phyloP scores from a whole-genome alignment of 2,113 vertebrate species.

The Brevimyrus niger region DNA sequence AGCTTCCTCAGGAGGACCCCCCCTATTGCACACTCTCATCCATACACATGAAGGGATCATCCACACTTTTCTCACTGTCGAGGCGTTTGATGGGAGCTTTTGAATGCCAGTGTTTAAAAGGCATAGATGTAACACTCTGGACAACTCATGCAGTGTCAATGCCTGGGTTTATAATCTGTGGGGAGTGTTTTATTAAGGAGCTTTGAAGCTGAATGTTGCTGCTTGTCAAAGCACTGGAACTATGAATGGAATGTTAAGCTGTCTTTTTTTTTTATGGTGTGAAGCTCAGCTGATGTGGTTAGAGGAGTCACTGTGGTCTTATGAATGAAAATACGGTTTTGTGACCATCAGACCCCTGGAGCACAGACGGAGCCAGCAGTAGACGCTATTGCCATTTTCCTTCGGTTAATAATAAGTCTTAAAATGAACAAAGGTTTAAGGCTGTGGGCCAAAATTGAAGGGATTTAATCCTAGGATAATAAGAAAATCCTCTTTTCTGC shows the following conservation, averaged over 20 bases:
- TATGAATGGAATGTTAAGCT: slow-evolving; percentile 19
- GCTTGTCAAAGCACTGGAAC: background rate
- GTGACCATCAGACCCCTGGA: background rate
- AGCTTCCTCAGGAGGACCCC: background rate
- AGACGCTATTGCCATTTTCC: background rate
- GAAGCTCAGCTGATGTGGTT: background rate
- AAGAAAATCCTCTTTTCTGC: slow-evolving; percentile 5
- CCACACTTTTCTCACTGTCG: background rate
- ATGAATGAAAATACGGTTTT: background rate
- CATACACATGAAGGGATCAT: background rate
- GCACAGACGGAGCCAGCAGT: background rate
- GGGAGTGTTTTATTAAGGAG: slow-evolving; percentile 16
- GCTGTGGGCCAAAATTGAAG: slow-evolving; percentile 8
- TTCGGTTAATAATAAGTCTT: background rate
- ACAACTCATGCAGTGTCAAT: background rate
- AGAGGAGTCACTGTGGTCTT: background rate
- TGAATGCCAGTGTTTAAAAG: background rate
- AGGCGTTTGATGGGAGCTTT: background rate
- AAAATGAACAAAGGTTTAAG: background rate
- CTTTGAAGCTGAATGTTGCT: slow-evolving; percentile 15
- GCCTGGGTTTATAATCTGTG: background rate
- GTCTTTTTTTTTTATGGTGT: background rate
- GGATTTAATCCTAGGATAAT: slow-evolving; percentile 14
- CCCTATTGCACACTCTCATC: background rate
- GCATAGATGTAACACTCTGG: background rate